Conservation (phyloP, 2,797 vertebrate species). For the Poeciliopsis turneri region DNA sequence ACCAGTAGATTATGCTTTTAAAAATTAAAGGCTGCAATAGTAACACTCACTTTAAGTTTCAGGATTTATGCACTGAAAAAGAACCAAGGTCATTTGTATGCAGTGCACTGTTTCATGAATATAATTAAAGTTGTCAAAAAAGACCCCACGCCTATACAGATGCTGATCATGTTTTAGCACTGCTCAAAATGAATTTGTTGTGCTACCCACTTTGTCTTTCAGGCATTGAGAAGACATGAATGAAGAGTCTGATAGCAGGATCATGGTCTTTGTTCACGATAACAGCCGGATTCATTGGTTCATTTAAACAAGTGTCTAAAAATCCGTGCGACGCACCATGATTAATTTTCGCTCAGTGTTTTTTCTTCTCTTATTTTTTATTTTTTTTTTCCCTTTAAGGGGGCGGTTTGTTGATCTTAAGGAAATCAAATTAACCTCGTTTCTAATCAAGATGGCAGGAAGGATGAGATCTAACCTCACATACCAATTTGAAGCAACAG, state of each 20-base stretch:
- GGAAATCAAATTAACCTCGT: conserved; percentile 70
- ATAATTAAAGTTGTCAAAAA: conserved; percentile 75
- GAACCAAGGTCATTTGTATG: conserved; percentile 66
- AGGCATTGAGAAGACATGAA: conserved; percentile 75
- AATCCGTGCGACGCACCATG: conserved; percentile 64
- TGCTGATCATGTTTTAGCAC: conserved; percentile 79
- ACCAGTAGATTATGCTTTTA: conserved; percentile 10
- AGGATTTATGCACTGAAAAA: conserved; percentile 31
- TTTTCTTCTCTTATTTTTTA: background rate
- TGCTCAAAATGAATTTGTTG: conserved; percentile 79
- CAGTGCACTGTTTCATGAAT: conserved; percentile 66
- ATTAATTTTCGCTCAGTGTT: conserved; percentile 67
- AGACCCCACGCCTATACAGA: conserved; percentile 68
- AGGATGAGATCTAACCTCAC: conserved; percentile 51
- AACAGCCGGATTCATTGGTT: conserved; percentile 70
- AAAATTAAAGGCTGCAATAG: background rate
- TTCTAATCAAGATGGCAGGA: conserved; percentile 56
- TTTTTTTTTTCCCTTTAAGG: conserved; percentile 43
- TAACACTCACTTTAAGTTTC: conserved; percentile 13
- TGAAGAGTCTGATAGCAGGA: conserved; percentile 75
- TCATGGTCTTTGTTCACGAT: conserved; percentile 74
- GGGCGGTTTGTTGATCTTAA: conserved; percentile 59
- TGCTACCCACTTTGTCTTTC: conserved; percentile 81
- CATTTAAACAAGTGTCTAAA: conserved; percentile 73
- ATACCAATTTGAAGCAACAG: conserved; percentile 34